Percentiles rank a stretch among this genome's conserved stretches.
phyloP scores from a whole-genome alignment of 2,888 invertebrate species.

The Rhamphomyia laevipes region DNA sequence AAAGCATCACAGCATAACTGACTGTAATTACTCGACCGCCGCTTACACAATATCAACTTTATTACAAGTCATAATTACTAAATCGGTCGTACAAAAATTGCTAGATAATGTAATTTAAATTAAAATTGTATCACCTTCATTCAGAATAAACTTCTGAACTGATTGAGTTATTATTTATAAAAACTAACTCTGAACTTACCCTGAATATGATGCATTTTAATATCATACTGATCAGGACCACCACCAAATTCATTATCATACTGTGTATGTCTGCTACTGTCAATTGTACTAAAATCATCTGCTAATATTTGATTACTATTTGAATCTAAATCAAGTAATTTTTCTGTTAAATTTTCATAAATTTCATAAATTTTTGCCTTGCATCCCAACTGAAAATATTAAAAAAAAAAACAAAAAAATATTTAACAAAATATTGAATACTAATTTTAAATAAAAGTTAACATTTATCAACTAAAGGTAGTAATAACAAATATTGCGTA shows the following conservation, averaged over 20 bases:
- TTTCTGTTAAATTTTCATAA: constrained; percentile 12
- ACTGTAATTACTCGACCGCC: too few species aligned
- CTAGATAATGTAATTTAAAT: too few species aligned
- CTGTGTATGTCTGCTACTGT: constrained; percentile 8
- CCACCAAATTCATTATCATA: constrained; percentile 7
- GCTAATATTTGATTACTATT: constrained; percentile 14
- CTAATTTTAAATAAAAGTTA: neutral
- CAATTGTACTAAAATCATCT: constrained; percentile 12
- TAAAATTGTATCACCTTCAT: too few species aligned
- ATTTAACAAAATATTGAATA: neutral
- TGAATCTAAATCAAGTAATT: constrained; percentile 13
- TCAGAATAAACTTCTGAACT: too few species aligned
- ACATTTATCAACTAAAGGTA: too few species aligned
- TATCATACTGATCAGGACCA: constrained; percentile 6
- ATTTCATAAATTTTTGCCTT: constrained; percentile 13
- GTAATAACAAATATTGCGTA: too few species aligned
- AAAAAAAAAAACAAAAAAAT: neutral
- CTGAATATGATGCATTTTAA: constrained; percentile 16
- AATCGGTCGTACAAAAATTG: too few species aligned
- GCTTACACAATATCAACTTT: too few species aligned
- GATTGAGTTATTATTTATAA: too few species aligned
- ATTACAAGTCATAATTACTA: too few species aligned
- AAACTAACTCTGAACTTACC: too few species aligned
- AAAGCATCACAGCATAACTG: too few species aligned
- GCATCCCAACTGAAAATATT: constrained; percentile 12